Conservation (phyloP, 2,888 invertebrate species). For the Lycophotia porphyrea region DNA sequence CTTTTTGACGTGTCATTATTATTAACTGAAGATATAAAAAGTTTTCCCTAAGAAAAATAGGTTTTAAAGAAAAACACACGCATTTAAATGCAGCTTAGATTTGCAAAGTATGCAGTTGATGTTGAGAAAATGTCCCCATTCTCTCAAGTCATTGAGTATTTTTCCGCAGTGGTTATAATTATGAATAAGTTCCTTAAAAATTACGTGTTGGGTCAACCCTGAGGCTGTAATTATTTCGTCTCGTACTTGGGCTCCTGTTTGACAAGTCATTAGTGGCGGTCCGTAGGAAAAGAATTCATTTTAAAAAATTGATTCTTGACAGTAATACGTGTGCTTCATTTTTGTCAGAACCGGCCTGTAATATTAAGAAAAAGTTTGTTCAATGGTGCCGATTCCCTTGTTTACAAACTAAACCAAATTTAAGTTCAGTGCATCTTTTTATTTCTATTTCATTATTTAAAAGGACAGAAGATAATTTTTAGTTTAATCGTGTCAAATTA, state of each 20-base stretch:
- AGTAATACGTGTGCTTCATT: background rate
- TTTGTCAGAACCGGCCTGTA: background rate
- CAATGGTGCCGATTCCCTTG: too few relatives aligned
- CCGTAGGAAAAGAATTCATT: background rate
- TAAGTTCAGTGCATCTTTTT: too few relatives aligned
- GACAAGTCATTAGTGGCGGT: background rate
- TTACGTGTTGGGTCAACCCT: conserved; percentile 70
- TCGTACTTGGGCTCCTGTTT: conserved; percentile 71
- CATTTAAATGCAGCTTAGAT: background rate
- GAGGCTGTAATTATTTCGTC: conserved; percentile 74
- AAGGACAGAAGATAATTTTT: too few relatives aligned
- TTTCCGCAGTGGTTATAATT: background rate
- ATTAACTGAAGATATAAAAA: background rate
- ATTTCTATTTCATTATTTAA: too few relatives aligned
- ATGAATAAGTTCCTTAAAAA: conserved; percentile 56
- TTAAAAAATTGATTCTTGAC: background rate
- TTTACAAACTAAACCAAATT: too few relatives aligned
- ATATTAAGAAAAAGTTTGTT: conserved; percentile 4
- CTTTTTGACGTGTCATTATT: conserved; percentile 60
- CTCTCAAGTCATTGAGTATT: background rate
- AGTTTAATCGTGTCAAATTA: too few relatives aligned
- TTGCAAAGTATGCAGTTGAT: background rate
- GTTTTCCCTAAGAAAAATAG: background rate
- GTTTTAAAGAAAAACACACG: too few relatives aligned
- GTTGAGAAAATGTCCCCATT: background rate